Base-by-base conservation (phyloP, 1,140 invertebrate species). In the Diorhabda elongata region DNA sequence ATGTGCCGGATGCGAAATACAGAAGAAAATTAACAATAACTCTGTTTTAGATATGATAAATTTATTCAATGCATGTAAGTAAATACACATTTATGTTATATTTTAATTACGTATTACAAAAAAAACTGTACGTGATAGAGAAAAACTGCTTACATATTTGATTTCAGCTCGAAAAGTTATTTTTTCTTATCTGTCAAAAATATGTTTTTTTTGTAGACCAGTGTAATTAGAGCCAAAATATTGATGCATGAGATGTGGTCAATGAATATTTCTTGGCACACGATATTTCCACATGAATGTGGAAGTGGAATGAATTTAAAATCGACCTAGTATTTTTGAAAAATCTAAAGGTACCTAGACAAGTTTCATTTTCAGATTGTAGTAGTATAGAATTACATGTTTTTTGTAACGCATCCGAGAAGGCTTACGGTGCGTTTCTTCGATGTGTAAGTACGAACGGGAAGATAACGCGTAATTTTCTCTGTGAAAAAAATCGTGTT, bases 321-420 rank as follows among this genome's bases (percentile, higher is more conserved):
- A 26, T 4, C 6, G 5, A 9, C 9, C 26, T 56, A 26, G 26
- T 2, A 26, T 26, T 26, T 26, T 26, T 26, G 26, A 26, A 26
- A 26, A 26, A 26, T 26, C 26, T 26, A 26, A 26, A 26, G 26
- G 61, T 6, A 63, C n/a, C n/a, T n/a, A n/a, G n/a, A n/a, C 26
- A 11, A 11, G 11, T 11, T 11, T 11, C 0, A 11, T 11, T 11
- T 11, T 11, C 11, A 11, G 11, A 11, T 11, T 11, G 11, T 11
- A 11, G 11, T 9, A n/a, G 26, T n/a, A 44, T 73, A 58, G 9
- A 81, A 61, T 3, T 81, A 0, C 77, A 81, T 61, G 79, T 78
- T 0, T 83, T 82, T 64, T 75, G 75, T n/a, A 81, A 83, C 61
- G 75, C 78, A 0, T 81, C 78, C n/a, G 69, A 77, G 52, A 52